Conservation (phyloP, 2,113 vertebrate genomes). For the Turnix velox region DNA sequence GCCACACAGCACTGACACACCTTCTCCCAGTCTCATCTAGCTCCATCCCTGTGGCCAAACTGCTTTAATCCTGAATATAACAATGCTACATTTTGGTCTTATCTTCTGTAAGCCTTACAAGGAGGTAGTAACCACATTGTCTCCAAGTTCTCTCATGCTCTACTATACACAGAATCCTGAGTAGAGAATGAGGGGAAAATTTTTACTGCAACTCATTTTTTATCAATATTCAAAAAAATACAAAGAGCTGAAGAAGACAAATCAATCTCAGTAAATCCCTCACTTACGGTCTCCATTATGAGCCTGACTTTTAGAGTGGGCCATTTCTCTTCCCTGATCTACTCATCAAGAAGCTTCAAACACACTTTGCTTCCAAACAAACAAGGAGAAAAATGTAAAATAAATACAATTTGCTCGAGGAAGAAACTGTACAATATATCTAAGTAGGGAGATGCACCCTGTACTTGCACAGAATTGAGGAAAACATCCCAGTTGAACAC, state of each 20-base stretch:
- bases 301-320: neutral
- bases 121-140: neutral
- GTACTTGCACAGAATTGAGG: neutral
- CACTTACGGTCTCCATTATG: neutral
- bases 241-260: neutral
- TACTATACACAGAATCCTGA: neutral
- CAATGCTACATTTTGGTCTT: neutral
- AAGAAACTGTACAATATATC: neutral
- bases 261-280: neutral
- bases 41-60: neutral
- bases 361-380: neutral
- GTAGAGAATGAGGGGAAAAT: neutral
- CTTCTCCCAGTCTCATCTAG: neutral
- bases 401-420: neutral
- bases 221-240: neutral
- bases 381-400: neutral
- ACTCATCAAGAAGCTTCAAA: neutral
- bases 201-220: neutral
- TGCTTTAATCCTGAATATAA: neutral
- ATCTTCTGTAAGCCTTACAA: neutral
- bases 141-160: neutral
- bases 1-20: fast-evolving
- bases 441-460: neutral
- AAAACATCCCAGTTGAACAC: neutral
- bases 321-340: neutral